Conservation (phyloP, 2,113 vertebrate species). For the Eclectus roratus region DNA sequence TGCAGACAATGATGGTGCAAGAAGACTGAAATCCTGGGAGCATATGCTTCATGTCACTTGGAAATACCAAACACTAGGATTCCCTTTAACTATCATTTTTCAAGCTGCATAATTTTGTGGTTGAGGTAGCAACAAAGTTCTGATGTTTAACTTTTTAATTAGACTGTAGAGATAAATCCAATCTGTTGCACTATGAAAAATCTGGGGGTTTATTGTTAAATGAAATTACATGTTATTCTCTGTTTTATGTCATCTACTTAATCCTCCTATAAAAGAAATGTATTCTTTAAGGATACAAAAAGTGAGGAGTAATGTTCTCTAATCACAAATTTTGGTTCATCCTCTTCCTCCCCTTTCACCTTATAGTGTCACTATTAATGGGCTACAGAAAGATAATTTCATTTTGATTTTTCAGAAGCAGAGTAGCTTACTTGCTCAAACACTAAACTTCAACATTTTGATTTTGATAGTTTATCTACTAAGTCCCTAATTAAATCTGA, state of each 20-base stretch:
- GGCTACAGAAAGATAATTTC: not conserved
- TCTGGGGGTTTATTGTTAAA: not conserved
- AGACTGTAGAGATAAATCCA: conserved; percentile 9
- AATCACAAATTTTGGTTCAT: not conserved
- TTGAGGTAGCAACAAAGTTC: conserved; percentile 34
- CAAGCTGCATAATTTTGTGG: not conserved
- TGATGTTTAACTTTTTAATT: conserved; percentile 43
- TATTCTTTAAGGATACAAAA: not conserved
- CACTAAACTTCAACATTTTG: not conserved
- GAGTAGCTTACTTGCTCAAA: not conserved
- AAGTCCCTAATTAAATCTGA: conserved; percentile 22
- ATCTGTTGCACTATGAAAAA: not conserved
- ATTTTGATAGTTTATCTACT: not conserved
- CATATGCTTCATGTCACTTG: conserved; percentile 3
- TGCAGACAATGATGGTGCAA: not conserved
- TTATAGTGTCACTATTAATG: not conserved
- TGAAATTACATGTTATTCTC: not conserved
- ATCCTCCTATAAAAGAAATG: not conserved
- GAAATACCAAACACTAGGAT: conserved; percentile 9
- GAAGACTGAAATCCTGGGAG: not conserved
- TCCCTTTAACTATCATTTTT: not conserved
- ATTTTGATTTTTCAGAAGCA: not conserved
- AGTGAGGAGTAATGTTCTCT: not conserved
- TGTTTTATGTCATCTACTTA: not conserved
- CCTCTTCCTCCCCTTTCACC: not conserved